Evolutionary conservation across 2,113 vertebrate species (phyloP).

Genomic region (Ochotona princeps): DNA sequence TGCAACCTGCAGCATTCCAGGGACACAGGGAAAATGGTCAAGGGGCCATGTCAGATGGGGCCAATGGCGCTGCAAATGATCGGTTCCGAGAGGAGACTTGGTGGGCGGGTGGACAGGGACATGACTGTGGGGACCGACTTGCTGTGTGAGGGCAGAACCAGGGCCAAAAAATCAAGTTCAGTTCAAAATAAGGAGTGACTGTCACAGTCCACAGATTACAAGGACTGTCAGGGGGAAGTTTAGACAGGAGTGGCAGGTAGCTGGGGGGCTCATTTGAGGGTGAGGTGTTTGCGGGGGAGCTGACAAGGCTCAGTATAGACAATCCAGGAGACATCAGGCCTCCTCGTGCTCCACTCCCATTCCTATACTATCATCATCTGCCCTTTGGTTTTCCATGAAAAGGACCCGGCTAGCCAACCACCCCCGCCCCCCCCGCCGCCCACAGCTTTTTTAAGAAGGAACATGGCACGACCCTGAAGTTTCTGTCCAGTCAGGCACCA

Average conservation of each 20-base stretch:
- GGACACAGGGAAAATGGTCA: background rate
- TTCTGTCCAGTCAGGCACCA: background rate
- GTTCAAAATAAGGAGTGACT: background rate
- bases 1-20: background rate
- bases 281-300: rapidly evolving
- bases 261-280: no score
- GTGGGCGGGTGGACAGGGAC: background rate
- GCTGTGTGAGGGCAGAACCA: background rate
- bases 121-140: background rate
- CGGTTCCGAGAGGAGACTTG: background rate
- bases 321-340: background rate
- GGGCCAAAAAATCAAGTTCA: background rate
- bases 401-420: background rate
- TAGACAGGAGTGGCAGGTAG: background rate
- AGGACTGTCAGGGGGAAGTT: background rate
- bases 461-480: background rate
- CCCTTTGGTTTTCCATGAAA: background rate
- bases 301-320: no score
- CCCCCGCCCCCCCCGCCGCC: no score
- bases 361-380: background rate
- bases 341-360: background rate
- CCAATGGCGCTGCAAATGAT: background rate
- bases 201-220: background rate
- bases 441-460: background rate
- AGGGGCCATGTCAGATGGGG: no score